These are phyloP conservation scores for Sebastes minor DNA, from an alignment of 2,797 vertebrate species.

Conservation along the genomic window DNA sequence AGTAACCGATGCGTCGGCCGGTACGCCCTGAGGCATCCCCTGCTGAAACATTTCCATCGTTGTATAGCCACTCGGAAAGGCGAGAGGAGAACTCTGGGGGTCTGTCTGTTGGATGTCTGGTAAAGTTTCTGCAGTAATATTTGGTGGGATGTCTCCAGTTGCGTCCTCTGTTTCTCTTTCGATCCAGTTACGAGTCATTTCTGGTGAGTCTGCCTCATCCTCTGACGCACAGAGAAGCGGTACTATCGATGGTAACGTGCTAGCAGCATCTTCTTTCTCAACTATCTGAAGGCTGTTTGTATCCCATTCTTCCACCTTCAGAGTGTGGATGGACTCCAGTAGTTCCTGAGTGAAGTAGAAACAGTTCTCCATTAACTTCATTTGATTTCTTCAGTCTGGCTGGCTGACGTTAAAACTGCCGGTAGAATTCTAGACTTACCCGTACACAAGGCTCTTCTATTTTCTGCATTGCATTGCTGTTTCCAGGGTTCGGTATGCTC, in stretches of 20 bases:
- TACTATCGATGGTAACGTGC: rapidly evolving
- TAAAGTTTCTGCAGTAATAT: not conserved
- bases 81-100: not conserved
- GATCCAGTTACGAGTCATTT: not conserved
- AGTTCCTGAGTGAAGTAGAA: slow-evolving; percentile 62
- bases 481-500: slow-evolving; percentile 83
- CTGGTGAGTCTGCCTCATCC: not conserved
- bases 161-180: not conserved
- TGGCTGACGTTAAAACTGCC: not conserved
- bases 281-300: slow-evolving; percentile 74
- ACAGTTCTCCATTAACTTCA: not conserved
- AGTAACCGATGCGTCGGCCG: not conserved
- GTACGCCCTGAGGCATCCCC: slow-evolving; percentile 27
- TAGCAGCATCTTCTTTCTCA: slow-evolving; percentile 40
- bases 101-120: not conserved
- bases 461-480: slow-evolving; percentile 84
- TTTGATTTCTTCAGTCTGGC: not conserved
- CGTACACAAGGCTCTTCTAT: slow-evolving; percentile 60
- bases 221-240: not conserved
- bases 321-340: slow-evolving; percentile 43
- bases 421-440: slow-evolving; percentile 38
- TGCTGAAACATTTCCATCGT: slow-evolving; percentile 86
- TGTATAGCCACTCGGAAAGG: slow-evolving; percentile 79
- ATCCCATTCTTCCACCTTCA: slow-evolving; percentile 71
- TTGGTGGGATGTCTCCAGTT: not conserved